Evolutionary conservation across 2,888 invertebrate genomes (phyloP).

Genomic region (Stenotaenia linearis): DNA sequence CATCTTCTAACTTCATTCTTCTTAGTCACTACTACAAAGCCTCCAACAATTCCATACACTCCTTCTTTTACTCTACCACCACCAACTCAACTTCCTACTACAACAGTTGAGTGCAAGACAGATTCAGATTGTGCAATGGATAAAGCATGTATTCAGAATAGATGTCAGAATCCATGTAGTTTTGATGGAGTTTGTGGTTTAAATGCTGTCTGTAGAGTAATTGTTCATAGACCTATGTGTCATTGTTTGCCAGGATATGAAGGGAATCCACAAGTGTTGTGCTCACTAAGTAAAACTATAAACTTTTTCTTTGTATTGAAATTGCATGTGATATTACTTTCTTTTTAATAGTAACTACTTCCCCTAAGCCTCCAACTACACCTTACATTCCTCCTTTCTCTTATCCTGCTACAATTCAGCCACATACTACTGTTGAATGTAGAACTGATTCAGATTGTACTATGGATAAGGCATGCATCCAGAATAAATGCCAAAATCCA

Average conservation of each 20-base stretch:
- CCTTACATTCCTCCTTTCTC: neutral
- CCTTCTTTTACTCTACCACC: conserved; percentile 44
- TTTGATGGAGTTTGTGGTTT: conserved; percentile 58
- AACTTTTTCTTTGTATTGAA: too few species aligned
- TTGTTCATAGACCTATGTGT: conserved; percentile 74
- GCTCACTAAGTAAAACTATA: conserved; percentile 6
- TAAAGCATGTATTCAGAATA: conserved; percentile 59
- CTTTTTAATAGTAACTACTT: neutral
- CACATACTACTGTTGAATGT: conserved; percentile 56
- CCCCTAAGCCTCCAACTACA: neutral
- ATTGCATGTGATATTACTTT: too few species aligned
- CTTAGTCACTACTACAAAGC: neutral
- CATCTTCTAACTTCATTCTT: neutral
- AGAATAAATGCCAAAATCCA: conserved; percentile 78
- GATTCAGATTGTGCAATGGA: conserved; percentile 76
- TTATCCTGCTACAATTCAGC: neutral
- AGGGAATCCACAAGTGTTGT: conserved; percentile 58
- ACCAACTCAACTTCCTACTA: conserved; percentile 43
- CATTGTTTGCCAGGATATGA: conserved; percentile 62
- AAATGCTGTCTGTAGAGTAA: conserved; percentile 63
- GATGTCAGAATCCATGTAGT: conserved; percentile 40
- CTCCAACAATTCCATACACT: conserved; percentile 35
- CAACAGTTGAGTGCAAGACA: conserved; percentile 64
- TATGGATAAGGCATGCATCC: conserved; percentile 74
- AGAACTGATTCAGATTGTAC: conserved; percentile 77